These are phyloP conservation scores for Lagopus leucura DNA, from an alignment of 2,113 vertebrate genomes.

Conservation along the genomic window DNA sequence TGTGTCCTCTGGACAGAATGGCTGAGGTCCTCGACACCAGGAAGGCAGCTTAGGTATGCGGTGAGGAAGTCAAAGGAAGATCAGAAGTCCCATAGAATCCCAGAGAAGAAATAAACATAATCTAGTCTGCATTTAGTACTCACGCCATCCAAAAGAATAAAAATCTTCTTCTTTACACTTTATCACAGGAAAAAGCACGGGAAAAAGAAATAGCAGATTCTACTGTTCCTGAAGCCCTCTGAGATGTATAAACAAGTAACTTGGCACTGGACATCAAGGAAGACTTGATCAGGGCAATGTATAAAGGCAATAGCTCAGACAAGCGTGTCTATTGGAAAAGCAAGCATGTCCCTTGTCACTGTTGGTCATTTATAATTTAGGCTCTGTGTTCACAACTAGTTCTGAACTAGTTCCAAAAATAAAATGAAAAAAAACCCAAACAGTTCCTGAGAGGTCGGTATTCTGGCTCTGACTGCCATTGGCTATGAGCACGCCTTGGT, in stretches of 20 bases:
- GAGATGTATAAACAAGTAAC: background rate
- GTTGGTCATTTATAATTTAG: background rate
- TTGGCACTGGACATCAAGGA: background rate
- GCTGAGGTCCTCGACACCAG: background rate
- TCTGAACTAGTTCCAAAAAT: conserved; percentile 19
- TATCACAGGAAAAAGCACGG: background rate
- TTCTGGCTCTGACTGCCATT: background rate
- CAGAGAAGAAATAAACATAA: background rate
- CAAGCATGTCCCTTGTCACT: background rate
- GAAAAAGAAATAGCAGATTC: background rate
- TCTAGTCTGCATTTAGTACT: background rate
- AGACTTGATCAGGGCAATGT: background rate
- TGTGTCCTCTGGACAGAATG: background rate
- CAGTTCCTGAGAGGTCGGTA: background rate
- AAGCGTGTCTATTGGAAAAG: background rate
- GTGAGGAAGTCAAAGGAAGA: background rate
- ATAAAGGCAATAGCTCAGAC: background rate
- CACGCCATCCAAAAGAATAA: background rate
- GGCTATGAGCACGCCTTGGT: background rate
- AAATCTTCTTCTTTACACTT: background rate
- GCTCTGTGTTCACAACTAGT: background rate
- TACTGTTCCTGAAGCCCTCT: background rate
- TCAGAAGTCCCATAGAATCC: background rate
- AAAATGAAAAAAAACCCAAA: background rate
- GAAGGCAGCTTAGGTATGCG: background rate